phyloP scores from a whole-genome alignment of 1,140 invertebrate species.

The Sarcophaga peregrina region DNA sequence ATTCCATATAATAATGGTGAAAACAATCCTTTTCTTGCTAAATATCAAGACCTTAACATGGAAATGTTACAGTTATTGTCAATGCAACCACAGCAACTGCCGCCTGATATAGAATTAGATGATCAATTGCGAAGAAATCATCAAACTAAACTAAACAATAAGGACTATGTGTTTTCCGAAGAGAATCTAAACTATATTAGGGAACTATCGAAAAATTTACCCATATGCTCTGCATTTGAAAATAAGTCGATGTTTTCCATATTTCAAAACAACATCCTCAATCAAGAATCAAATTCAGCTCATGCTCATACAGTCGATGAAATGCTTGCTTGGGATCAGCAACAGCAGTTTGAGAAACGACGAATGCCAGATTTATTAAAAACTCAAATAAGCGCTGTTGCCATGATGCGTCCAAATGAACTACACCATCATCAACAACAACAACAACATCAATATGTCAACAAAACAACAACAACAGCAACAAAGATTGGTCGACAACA shows the following conservation, averaged over 20 bases:
- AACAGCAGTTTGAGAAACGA: slow-evolving; percentile 25
- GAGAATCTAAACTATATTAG: slow-evolving; percentile 64
- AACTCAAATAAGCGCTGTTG: slow-evolving; percentile 14
- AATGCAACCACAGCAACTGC: neutral
- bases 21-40: slow-evolving; percentile 45
- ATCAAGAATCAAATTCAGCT: slow-evolving; percentile 6
- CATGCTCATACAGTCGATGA: slow-evolving; percentile 51
- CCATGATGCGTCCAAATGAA: too few relatives aligned
- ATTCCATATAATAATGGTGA: neutral
- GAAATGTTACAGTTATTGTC: neutral
- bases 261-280: slow-evolving; percentile 45
- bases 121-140: slow-evolving; percentile 31
- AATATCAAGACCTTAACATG: slow-evolving; percentile 45
- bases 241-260: slow-evolving; percentile 61
- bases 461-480: neutral
- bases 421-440: neutral
- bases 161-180: slow-evolving; percentile 55
- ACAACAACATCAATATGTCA: neutral
- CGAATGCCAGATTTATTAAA: slow-evolving; percentile 57
- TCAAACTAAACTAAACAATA: neutral
- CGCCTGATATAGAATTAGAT: neutral
- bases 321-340: slow-evolving; percentile 54
- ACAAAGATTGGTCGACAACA: neutral
- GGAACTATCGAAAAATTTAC: slow-evolving; percentile 64
- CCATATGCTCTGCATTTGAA: slow-evolving; percentile 63